phyloP scores from a whole-genome alignment of 2,113 vertebrate genomes.

The Casuarius casuarius region DNA sequence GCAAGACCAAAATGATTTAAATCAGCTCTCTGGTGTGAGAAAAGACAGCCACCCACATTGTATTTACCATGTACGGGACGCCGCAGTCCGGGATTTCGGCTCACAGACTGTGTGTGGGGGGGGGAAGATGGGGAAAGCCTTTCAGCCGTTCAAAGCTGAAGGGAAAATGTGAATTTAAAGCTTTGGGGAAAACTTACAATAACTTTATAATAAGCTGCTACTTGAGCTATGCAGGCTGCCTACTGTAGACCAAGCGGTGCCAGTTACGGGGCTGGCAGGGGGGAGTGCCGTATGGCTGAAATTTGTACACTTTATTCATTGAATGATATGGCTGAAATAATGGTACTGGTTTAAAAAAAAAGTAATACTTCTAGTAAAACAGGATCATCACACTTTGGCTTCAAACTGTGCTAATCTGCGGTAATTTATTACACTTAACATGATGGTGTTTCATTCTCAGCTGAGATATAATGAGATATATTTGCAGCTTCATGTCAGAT shows the following conservation, averaged over 20 bases:
- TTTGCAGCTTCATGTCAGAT: rapidly evolving
- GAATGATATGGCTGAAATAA: background rate
- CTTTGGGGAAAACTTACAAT: background rate
- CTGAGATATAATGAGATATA: background rate
- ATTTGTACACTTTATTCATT: background rate
- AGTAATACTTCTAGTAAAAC: background rate
- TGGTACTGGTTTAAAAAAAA: background rate
- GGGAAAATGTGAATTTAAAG: background rate
- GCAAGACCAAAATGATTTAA: constrained; percentile 7
- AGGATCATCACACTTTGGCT: background rate
- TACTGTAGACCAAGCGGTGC: rapidly evolving
- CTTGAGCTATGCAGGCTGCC: background rate
- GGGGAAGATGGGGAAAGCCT: rapidly evolving
- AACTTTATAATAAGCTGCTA: background rate
- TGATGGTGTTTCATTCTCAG: background rate
- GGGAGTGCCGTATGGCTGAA: background rate
- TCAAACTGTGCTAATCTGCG: background rate
- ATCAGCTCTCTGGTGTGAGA: background rate
- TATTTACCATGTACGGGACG: background rate
- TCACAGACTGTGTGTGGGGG: rapidly evolving
- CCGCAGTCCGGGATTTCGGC: background rate
- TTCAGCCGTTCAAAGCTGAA: background rate
- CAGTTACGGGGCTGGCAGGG: rapidly evolving
- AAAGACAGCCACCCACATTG: background rate
- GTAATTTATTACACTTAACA: rapidly evolving